These are phyloP conservation scores for Mesembrinibis cayennensis DNA, from an alignment of 2,113 vertebrate genomes.

Conservation along the genomic window DNA sequence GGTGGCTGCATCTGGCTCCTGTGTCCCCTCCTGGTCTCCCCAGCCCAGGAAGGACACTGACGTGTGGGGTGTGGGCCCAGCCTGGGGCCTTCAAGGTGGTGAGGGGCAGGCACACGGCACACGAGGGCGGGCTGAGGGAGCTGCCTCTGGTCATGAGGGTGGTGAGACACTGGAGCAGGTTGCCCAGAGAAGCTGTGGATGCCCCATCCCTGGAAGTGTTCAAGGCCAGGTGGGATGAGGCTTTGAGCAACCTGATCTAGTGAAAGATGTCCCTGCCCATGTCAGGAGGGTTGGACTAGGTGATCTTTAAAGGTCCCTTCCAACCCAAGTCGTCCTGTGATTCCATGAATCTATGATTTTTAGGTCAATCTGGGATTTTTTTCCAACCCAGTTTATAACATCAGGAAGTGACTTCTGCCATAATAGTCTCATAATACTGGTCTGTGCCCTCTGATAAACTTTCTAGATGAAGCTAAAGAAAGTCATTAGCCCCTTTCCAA, in stretches of 20 bases:
- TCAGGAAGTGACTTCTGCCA: not conserved
- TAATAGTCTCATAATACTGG: not conserved
- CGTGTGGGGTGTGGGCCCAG: rapidly evolving
- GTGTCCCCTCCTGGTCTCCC: not conserved
- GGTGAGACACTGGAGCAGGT: not conserved
- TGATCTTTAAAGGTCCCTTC: not conserved
- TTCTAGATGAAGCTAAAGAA: not conserved
- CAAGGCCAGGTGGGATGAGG: not conserved
- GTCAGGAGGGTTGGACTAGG: not conserved
- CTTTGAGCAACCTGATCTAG: not conserved
- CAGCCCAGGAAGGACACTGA: not conserved
- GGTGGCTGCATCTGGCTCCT: not conserved
- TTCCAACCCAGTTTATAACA: not conserved
- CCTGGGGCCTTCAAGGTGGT: not conserved
- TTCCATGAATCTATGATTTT: not conserved
- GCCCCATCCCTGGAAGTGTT: not conserved
- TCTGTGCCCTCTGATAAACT: not conserved
- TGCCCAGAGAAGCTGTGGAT: not conserved
- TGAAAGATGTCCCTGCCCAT: not conserved
- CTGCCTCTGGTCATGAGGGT: not conserved
- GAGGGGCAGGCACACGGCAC: not conserved
- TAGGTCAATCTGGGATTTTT: not conserved
- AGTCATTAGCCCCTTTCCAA: not conserved
- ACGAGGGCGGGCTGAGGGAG: not conserved
- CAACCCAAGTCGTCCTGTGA: not conserved